These are phyloP conservation scores for Miichthys miiuy DNA, from an alignment of 2,797 vertebrate genomes.

Conservation along the genomic window DNA sequence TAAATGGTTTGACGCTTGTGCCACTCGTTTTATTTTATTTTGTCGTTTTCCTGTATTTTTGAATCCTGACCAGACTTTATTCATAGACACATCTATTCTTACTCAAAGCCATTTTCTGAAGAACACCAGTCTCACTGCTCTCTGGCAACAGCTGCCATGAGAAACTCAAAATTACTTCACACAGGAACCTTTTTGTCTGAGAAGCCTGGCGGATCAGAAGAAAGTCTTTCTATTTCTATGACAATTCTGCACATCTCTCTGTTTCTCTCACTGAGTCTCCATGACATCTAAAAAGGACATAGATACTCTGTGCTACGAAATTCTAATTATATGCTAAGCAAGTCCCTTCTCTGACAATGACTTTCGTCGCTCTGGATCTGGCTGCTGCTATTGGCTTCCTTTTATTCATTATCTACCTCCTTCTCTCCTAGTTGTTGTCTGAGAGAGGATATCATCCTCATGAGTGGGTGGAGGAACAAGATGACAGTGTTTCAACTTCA, in stretches of 20 bases:
- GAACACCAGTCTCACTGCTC: constrained; percentile 14
- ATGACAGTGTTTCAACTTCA: constrained; percentile 59
- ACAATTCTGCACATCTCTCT: constrained; percentile 6
- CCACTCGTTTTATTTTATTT: not conserved
- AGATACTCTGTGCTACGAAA: constrained; percentile 26
- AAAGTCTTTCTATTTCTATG: constrained; percentile 6
- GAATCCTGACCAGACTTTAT: constrained; percentile 6
- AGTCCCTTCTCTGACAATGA: constrained; percentile 33
- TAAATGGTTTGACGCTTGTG: not conserved
- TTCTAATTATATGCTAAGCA: constrained; percentile 39
- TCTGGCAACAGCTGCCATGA: constrained; percentile 26
- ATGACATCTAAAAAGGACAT: constrained; percentile 36
- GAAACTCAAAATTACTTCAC: constrained; percentile 39
- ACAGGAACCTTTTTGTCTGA: constrained; percentile 36
- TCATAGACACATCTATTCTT: constrained; percentile 38
- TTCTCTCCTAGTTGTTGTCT: constrained; percentile 9
- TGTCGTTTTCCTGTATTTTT: not conserved
- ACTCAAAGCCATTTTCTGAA: constrained; percentile 35
- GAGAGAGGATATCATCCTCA: constrained; percentile 35
- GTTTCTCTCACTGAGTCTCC: constrained; percentile 27
- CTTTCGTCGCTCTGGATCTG: constrained; percentile 25
- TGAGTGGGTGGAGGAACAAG: constrained; percentile 31
- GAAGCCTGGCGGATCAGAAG: constrained; percentile 44
- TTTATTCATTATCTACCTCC: constrained; percentile 25
- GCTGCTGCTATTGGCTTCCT: constrained; percentile 12